phyloP scores from a whole-genome alignment of 2,797 vertebrate genomes.

The Aphelocoma californica region DNA sequence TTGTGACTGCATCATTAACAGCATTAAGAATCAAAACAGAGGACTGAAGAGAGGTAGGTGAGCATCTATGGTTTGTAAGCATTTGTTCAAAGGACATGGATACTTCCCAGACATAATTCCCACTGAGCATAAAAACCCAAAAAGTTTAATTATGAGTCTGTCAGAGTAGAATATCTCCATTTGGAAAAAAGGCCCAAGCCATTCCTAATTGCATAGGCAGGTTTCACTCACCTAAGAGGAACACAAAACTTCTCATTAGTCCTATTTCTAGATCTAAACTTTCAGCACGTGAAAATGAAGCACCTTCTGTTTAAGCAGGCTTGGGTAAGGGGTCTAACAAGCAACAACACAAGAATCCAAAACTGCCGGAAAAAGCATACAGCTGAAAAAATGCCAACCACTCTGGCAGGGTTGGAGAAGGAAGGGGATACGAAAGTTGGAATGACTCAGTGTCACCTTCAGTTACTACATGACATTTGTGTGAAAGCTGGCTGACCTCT shows the following conservation, averaged over 20 bases:
- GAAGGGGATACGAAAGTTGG: not conserved
- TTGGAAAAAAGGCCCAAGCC: not conserved
- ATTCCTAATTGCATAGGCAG: not conserved
- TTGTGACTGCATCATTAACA: not conserved
- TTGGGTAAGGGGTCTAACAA: not conserved
- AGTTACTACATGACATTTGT: not conserved
- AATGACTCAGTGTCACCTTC: not conserved
- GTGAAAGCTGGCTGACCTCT: not conserved
- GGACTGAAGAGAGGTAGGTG: not conserved
- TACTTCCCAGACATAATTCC: not conserved
- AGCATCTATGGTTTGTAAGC: not conserved
- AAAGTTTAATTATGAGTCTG: not conserved
- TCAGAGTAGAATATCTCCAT: not conserved
- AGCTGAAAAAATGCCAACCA: not conserved
- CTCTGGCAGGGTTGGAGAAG: not conserved
- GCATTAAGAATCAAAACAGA: not conserved
- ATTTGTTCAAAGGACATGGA: not conserved
- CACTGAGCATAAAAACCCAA: not conserved
- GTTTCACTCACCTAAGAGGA: not conserved
- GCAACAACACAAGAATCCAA: not conserved
- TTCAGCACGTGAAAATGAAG: not conserved
- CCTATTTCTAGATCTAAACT: not conserved
- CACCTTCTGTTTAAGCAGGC: not conserved
- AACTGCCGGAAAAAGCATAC: not conserved
- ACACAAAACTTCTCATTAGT: not conserved